Percentiles rank a stretch among this genome's conserved stretches.
Evolutionary conservation across 2,113 vertebrate species (phyloP).

Genomic region (Neodon shergylaensis): DNA sequence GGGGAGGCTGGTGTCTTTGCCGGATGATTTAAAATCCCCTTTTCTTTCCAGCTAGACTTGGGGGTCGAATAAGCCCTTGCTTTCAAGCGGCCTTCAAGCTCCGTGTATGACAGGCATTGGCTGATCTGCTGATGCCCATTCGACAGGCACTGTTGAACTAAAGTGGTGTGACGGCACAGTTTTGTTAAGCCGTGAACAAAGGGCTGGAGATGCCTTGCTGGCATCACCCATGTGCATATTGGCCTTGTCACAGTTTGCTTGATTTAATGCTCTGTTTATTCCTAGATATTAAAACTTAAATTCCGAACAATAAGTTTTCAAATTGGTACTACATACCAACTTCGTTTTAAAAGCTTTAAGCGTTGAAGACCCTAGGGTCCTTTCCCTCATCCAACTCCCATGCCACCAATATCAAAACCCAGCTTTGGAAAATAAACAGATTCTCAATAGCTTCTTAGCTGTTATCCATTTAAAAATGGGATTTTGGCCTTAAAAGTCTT

Average conservation of each 20-base stretch:
- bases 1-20: constrained; percentile 67
- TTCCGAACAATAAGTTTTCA: constrained; percentile 89
- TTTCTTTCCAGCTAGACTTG: constrained; percentile 84
- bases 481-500: constrained; percentile 85
- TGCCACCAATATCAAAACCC: constrained; percentile 74
- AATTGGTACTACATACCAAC: constrained; percentile 82
- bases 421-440: constrained; percentile 81
- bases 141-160: constrained; percentile 97
- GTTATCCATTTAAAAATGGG: constrained; percentile 85
- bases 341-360: constrained; percentile 85
- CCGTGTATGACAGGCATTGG: constrained; percentile 92
- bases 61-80: constrained; percentile 88
- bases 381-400: constrained; percentile 75
- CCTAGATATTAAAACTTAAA: constrained; percentile 94
- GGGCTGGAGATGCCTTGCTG: constrained; percentile 91
- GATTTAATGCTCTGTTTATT: constrained; percentile 99
- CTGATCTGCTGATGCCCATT: constrained; percentile 96
- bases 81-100: constrained; percentile 89
- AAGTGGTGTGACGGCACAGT: constrained; percentile 98
- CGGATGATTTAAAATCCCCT: constrained; percentile 84
- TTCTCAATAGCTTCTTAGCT: constrained; percentile 83
- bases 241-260: constrained; percentile 95
- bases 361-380: constrained; percentile 76
- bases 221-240: constrained; percentile 92
- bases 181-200: constrained; percentile 99